Base-by-base conservation (phyloP, 1,140 invertebrate genomes). In the Oryzaephilus surinamensis region DNA sequence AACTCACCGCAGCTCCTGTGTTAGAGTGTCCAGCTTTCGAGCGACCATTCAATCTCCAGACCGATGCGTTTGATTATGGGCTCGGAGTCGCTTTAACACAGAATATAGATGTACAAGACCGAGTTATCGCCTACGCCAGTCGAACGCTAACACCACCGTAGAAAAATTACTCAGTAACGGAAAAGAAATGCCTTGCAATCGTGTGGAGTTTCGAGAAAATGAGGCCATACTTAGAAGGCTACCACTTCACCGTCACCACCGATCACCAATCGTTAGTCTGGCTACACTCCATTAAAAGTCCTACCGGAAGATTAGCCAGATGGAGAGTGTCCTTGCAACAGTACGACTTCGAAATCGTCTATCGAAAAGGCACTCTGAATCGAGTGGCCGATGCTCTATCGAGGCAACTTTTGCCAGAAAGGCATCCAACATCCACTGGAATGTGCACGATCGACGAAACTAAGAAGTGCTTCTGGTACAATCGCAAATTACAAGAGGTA, bases 141-240 rank as follows among this genome's bases (percentile, higher is more conserved):
- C 34, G 61, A 11, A 37, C 39, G 4, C 31, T 68, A 10, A 45
- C 24, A 14, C 24, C 35, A 7, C 5, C 43, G 2, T 63, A 70
- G 53, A 32, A 23, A 23, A 60, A 58, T 4, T 70, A 58, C 39
- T 37, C 47, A 2, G 48, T 48, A 0, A 63, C 56, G 1, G 58
- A 69, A 48, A 47, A 46, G 38, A 69, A 71, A 55, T 54, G 53
- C 21, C 43, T 69, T 5, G 67, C 62, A 6, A 34, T 69, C 10
- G 32, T 66, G 8, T 55, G 47, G 34, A 55, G 51, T 0, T 51
- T 66, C 2, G 23, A 52, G 33, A 48, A 48, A 36, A 37, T 55
- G 6, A 26, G 54, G 8, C 40, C 26, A 6, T 57, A 57, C 24
- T 16, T 57, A 2, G 52, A 55, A 19, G 52, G 54, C 6, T 31